Evolutionary conservation across 2,797 vertebrate species (phyloP).

Genomic region (Rhynchotus rufescens): DNA sequence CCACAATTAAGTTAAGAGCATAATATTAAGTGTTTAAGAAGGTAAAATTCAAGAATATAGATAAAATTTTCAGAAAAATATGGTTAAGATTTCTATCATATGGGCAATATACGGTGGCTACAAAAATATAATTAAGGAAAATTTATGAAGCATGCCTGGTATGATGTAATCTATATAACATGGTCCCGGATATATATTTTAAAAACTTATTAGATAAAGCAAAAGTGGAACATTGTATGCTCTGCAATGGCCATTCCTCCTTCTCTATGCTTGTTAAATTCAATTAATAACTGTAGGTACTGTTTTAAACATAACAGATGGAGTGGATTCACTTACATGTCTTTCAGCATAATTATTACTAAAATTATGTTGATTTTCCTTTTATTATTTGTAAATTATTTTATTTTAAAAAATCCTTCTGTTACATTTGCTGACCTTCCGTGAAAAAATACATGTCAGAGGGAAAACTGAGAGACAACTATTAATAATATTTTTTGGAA

Average conservation of each 20-base stretch:
- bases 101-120: not conserved
- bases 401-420: not conserved
- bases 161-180: not conserved
- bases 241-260: not conserved
- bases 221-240: not conserved
- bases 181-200: not conserved
- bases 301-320: not conserved
- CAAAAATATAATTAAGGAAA: not conserved
- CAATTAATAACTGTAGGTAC: not conserved
- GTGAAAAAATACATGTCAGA: not conserved
- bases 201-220: not conserved
- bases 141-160: not conserved
- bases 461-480: not conserved
- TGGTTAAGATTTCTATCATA: not conserved
- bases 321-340: not conserved
- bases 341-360: not conserved
- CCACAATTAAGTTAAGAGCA: not conserved
- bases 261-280: not conserved
- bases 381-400: not conserved
- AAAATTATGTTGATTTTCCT: not conserved
- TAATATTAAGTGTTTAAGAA: not conserved
- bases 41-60: not conserved
- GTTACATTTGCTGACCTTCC: not conserved
- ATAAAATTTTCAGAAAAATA: slow-evolving; percentile 45
- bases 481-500: not conserved